Conservation (phyloP, 2,113 vertebrate genomes). For the Malurus elegans region DNA sequence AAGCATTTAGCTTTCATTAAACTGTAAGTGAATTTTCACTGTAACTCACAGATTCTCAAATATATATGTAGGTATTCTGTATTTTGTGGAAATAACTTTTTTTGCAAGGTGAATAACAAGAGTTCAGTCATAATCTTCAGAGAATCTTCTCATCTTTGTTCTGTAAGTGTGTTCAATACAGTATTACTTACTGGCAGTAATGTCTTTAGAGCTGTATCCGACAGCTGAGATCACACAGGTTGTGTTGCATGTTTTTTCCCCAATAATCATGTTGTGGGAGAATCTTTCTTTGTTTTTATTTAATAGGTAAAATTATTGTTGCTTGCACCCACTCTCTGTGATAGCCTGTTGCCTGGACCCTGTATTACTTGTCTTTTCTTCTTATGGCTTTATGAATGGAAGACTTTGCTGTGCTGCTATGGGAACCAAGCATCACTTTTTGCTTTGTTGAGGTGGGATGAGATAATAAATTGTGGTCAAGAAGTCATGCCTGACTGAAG, state of each 20-base stretch:
- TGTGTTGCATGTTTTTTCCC: not conserved
- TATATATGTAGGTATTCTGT: not conserved
- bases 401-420: not conserved
- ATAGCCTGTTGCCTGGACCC: not conserved
- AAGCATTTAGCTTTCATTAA: not conserved
- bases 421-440: not conserved
- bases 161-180: not conserved
- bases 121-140: not conserved
- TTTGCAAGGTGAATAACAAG: not conserved
- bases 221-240: not conserved
- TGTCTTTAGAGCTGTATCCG: not conserved
- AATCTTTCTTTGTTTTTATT: not conserved
- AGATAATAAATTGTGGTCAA: accelerated
- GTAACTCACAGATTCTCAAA: not conserved
- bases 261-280: not conserved
- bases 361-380: not conserved
- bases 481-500: not conserved
- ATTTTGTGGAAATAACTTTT: not conserved
- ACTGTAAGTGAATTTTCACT: not conserved
- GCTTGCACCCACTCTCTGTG: not conserved
- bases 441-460: not conserved
- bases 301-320: not conserved
- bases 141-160: not conserved
- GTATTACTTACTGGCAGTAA: not conserved
- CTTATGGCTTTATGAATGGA: not conserved